These are phyloP conservation scores for Romanogobio albipinnatus DNA, from an alignment of 2,113 vertebrate genomes.

Conservation along the genomic window DNA sequence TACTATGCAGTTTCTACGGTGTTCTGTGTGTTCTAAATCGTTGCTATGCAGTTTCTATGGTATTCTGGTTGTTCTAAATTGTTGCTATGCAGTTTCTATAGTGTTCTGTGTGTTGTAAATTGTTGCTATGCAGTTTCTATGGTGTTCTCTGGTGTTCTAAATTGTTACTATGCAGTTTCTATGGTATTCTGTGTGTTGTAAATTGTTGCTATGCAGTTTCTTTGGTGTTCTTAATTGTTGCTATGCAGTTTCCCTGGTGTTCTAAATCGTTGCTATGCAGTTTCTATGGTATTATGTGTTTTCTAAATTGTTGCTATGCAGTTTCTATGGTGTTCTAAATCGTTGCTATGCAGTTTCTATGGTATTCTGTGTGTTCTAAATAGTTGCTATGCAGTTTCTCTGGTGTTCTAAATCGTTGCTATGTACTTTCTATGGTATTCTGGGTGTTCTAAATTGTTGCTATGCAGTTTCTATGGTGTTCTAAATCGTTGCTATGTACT, in stretches of 20 bases:
- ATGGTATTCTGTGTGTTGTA: neutral
- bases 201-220: accelerated
- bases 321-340: neutral
- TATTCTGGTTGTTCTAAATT: accelerated
- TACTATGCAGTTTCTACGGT: neutral
- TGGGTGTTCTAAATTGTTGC: neutral
- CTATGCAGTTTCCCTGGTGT: neutral
- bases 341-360: accelerated
- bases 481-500: neutral
- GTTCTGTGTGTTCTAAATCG: neutral
- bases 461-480: neutral
- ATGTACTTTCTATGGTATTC: neutral
- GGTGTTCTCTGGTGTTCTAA: too few relatives aligned
- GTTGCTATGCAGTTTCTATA: accelerated
- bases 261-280: neutral
- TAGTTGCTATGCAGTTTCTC: neutral
- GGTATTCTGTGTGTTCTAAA: neutral
- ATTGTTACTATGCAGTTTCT: neutral
- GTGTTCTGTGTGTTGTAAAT: neutral
- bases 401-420: neutral
- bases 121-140: neutral
- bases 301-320: too few relatives aligned
- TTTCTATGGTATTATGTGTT: neutral
- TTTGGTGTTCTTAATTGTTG: neutral
- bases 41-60: accelerated